Conservation (phyloP, 2,797 vertebrate genomes). For the Galaxias olidus region DNA sequence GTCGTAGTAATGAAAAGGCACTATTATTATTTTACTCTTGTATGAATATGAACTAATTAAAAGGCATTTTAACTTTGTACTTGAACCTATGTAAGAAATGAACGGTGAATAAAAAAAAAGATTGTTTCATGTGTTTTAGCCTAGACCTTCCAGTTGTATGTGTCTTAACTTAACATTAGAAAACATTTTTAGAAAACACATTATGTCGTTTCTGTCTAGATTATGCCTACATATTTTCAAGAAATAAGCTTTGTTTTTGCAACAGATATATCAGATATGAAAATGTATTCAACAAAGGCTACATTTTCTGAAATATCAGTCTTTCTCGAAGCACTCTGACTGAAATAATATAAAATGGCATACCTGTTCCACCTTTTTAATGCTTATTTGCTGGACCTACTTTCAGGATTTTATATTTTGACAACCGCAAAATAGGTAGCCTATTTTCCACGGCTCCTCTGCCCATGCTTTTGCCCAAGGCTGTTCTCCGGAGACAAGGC, state of each 20-base stretch:
- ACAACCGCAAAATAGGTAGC: too few species aligned
- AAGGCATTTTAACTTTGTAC: conserved; percentile 99
- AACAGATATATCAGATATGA: too few species aligned
- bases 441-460: background rate
- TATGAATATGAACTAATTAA: conserved; percentile 91
- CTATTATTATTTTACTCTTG: conserved; percentile 99
- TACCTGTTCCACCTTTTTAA: too few species aligned
- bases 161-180: conserved; percentile 69
- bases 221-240: background rate
- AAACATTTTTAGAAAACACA: conserved; percentile 57
- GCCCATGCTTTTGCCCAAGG: conserved; percentile 21
- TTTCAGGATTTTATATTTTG: too few species aligned
- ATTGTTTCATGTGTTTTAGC: conserved; percentile 94
- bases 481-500: conserved; percentile 30
- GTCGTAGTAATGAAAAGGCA: conserved; percentile 90
- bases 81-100: conserved; percentile 87
- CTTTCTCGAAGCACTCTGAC: too few species aligned
- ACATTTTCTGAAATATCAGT: too few species aligned
- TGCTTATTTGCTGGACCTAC: too few species aligned
- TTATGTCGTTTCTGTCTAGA: background rate
- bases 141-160: conserved; percentile 82
- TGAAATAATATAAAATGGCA: too few species aligned
- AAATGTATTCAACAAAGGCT: too few species aligned
- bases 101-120: conserved; percentile 76
- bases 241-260: background rate